Conservation (phyloP, 2,113 vertebrate genomes). For the Psammodynastes pulverulentus region DNA sequence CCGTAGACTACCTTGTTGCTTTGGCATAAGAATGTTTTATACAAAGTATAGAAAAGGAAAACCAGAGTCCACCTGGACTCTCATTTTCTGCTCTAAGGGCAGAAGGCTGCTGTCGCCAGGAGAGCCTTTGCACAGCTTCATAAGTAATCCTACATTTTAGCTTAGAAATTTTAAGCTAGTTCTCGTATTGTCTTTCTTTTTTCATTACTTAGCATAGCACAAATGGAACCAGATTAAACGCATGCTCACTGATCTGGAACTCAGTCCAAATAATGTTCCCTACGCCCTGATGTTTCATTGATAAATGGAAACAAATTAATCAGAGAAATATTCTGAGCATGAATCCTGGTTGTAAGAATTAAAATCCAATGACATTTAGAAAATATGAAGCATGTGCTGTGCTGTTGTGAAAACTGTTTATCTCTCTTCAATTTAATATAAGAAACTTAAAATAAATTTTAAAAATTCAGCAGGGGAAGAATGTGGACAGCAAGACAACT, state of each 20-base stretch:
- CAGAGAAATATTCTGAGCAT: not conserved
- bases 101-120: not conserved
- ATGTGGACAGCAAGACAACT: not conserved
- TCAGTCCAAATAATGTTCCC: not conserved
- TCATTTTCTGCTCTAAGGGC: not conserved
- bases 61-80: not conserved
- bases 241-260: not conserved
- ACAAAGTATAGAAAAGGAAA: not conserved
- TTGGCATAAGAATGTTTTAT: not conserved
- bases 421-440: not conserved
- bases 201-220: not conserved
- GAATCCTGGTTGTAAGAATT: not conserved
- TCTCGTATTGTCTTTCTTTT: not conserved
- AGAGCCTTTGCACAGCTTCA: not conserved
- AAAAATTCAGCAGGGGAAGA: not conserved
- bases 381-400: not conserved
- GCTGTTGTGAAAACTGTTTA: not conserved
- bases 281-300: not conserved
- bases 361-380: not conserved
- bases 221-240: not conserved
- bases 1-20: not conserved
- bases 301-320: not conserved
- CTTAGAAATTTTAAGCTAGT: not conserved
- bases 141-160: not conserved
- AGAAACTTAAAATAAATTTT: not conserved